Conservation (phyloP, 2,113 vertebrate species). For the Actenoides hombroni region DNA sequence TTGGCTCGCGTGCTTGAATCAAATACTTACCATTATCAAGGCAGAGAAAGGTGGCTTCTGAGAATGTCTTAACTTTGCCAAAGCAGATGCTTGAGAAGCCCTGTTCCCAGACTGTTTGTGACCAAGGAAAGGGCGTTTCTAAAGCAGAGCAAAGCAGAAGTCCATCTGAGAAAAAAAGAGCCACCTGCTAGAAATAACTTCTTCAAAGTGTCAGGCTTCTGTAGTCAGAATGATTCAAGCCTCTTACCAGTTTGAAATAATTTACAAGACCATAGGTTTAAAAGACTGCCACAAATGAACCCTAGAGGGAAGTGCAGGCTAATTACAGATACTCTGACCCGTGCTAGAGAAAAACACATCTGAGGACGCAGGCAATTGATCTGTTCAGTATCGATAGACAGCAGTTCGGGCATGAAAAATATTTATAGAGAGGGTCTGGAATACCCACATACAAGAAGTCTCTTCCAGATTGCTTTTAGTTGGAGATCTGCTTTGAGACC, state of each 20-base stretch:
- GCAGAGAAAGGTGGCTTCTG: neutral
- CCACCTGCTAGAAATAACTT: conserved; percentile 15
- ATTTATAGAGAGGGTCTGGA: neutral
- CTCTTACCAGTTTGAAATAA: neutral
- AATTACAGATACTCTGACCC: neutral
- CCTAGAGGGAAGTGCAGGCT: neutral
- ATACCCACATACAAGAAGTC: neutral
- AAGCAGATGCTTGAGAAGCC: neutral
- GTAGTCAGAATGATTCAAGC: neutral
- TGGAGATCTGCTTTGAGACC: neutral
- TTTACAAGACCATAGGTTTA: neutral
- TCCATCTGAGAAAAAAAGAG: neutral
- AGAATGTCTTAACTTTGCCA: neutral
- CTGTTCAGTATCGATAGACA: neutral
- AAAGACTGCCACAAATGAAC: neutral
- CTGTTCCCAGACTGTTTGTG: neutral
- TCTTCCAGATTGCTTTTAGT: neutral
- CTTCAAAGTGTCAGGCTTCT: neutral
- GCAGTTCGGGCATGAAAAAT: neutral
- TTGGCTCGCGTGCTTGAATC: neutral
- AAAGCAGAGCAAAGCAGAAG: neutral
- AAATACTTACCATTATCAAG: neutral
- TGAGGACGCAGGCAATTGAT: neutral
- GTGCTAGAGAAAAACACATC: neutral
- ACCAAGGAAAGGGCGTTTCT: neutral